phyloP scores from a whole-genome alignment of 1,140 invertebrate species.

The Drosophila ercepeae region DNA sequence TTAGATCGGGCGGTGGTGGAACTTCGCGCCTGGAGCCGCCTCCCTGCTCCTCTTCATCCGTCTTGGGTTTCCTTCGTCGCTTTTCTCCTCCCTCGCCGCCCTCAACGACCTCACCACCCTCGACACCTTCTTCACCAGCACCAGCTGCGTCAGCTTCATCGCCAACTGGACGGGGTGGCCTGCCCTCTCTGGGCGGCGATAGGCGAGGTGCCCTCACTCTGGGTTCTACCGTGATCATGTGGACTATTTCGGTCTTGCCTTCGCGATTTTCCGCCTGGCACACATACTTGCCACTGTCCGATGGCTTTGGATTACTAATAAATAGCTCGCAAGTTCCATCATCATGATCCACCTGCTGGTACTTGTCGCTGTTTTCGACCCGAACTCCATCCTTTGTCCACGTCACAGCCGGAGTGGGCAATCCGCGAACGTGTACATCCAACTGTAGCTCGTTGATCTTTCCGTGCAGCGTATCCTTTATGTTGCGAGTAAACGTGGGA shows the following conservation, averaged over 20 bases:
- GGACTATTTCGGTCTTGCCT: constrained; percentile 77
- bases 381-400: constrained; percentile 91
- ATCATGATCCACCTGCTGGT: constrained; percentile 85
- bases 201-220: constrained; percentile 52
- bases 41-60: constrained; percentile 61
- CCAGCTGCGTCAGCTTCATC: constrained; percentile 51
- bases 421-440: constrained; percentile 89
- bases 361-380: constrained; percentile 84
- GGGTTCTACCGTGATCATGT: constrained; percentile 72
- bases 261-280: constrained; percentile 87
- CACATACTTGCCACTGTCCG: constrained; percentile 90
- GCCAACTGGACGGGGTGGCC: constrained; percentile 57
- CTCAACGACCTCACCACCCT: constrained; percentile 17
- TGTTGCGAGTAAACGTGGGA: constrained; percentile 82
- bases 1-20: constrained; percentile 83
- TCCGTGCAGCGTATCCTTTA: constrained; percentile 87
- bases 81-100: constrained; percentile 40
- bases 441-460: constrained; percentile 90
- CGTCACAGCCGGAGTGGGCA: constrained; percentile 88
- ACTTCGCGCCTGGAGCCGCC: constrained; percentile 64
- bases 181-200: constrained; percentile 65
- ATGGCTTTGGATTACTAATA: constrained; percentile 86
- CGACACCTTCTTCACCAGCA: constrained; percentile 41
- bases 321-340: constrained; percentile 90
- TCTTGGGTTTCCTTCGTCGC: constrained; percentile 54